These are phyloP conservation scores for Stenodema calcarata DNA, from an alignment of 2,888 invertebrate genomes.

Conservation along the genomic window DNA sequence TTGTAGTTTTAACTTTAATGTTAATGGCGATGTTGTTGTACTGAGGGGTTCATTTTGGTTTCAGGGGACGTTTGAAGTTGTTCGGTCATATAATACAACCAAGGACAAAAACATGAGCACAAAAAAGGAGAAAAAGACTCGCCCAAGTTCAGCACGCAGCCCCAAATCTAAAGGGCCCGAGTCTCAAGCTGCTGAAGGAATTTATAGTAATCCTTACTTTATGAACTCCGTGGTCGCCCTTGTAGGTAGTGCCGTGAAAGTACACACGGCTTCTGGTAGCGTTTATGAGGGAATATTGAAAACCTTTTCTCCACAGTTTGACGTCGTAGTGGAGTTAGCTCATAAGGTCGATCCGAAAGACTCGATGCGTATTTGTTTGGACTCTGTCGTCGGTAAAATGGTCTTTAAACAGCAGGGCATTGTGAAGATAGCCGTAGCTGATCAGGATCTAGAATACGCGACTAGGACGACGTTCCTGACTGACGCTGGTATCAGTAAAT, in stretches of 20 bases:
- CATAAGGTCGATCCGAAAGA: constrained; percentile 74
- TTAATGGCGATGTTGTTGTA: neutral
- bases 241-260: constrained; percentile 81
- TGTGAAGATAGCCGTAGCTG: constrained; percentile 79
- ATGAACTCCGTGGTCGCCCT: constrained; percentile 88
- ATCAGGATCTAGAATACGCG: constrained; percentile 89
- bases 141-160: constrained; percentile 74
- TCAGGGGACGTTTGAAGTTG: neutral
- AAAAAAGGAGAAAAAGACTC: constrained; percentile 78
- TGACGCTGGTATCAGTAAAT: constrained; percentile 73
- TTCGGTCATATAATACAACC: neutral
- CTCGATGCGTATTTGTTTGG: constrained; percentile 70
- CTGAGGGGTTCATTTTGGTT: neutral
- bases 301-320: constrained; percentile 88
- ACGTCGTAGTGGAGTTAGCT: constrained; percentile 86
- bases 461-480: constrained; percentile 62
- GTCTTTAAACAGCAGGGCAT: constrained; percentile 87
- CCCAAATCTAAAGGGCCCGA: constrained; percentile 68
- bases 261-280: constrained; percentile 80
- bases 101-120: constrained; percentile 66
- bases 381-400: constrained; percentile 77
- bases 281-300: constrained; percentile 89
- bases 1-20: neutral
- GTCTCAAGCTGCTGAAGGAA: constrained; percentile 78
- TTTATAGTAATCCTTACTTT: constrained; percentile 88